phyloP scores from a whole-genome alignment of 2,888 invertebrate genomes.

The Trilocha varians region DNA sequence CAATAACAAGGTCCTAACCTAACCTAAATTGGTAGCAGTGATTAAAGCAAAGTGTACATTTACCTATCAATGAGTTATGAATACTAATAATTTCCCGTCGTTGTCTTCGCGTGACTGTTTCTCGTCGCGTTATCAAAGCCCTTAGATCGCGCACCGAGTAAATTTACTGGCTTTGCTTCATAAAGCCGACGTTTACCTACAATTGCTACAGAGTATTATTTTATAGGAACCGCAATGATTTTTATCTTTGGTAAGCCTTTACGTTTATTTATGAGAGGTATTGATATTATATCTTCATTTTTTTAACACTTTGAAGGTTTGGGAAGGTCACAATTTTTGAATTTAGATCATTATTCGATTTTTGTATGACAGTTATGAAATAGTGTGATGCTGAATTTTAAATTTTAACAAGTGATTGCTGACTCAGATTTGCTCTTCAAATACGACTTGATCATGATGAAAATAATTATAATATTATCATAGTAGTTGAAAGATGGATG shows the following conservation, averaged over 20 bases:
- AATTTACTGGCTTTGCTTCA: constrained; percentile 32
- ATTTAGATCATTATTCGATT: no score
- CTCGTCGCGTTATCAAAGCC: constrained; percentile 33
- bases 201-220: constrained; percentile 13
- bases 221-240: constrained; percentile 2
- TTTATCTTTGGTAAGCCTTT: background rate
- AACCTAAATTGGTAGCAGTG: no score
- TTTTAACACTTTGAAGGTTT: no score
- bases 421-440: no score
- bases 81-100: constrained; percentile 34
- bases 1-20: no score
- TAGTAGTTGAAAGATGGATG: no score
- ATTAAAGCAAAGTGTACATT: background rate
- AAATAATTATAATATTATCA: no score
- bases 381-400: no score
- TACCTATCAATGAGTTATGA: constrained; percentile 35
- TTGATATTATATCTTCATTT: background rate
- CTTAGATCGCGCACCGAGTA: constrained; percentile 30
- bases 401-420: no score
- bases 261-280: background rate
- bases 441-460: no score
- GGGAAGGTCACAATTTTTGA: no score
- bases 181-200: constrained; percentile 21
- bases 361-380: no score
- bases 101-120: constrained; percentile 39